These are phyloP conservation scores for Rhombomys opimus DNA, from an alignment of 2,113 vertebrate species.

Conservation along the genomic window DNA sequence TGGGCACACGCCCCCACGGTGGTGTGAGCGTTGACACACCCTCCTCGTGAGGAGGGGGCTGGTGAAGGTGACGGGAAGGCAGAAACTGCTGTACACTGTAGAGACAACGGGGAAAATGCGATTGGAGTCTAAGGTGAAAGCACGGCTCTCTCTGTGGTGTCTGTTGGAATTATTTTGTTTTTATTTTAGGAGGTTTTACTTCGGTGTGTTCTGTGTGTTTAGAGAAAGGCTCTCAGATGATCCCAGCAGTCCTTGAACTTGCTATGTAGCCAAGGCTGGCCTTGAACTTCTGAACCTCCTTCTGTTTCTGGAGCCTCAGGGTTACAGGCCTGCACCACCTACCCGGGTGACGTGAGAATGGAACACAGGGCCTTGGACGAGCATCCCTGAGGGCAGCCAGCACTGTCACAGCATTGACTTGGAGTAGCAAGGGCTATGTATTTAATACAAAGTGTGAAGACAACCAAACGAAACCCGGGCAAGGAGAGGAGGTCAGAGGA, in stretches of 20 bases:
- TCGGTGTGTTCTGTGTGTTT: neutral
- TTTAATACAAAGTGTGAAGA: slow-evolving; percentile 50
- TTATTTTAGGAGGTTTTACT: neutral
- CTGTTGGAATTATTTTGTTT: slow-evolving; percentile 15
- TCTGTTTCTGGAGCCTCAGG: neutral
- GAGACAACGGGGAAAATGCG: slow-evolving; percentile 36
- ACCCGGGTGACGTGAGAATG: neutral
- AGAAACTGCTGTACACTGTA: neutral
- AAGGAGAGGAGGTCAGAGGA: too few species aligned
- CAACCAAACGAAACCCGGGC: neutral
- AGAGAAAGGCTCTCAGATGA: neutral
- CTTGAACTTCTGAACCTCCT: neutral
- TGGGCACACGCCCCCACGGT: neutral
- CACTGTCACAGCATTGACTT: neutral
- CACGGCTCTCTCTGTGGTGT: slow-evolving; percentile 51
- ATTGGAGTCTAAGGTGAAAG: slow-evolving; percentile 61
- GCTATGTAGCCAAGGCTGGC: neutral
- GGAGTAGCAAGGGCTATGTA: slow-evolving; percentile 55
- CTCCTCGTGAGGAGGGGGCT: neutral
- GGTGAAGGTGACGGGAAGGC: neutral
- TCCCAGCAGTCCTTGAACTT: neutral
- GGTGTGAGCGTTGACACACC: too few species aligned
- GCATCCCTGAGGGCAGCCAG: neutral
- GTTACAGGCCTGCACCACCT: neutral
- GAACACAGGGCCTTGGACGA: neutral